Evolutionary conservation across 1,140 invertebrate species (phyloP), one percentile per base, ranked within the genome.

Genomic region (Drosophila pachea): DNA sequence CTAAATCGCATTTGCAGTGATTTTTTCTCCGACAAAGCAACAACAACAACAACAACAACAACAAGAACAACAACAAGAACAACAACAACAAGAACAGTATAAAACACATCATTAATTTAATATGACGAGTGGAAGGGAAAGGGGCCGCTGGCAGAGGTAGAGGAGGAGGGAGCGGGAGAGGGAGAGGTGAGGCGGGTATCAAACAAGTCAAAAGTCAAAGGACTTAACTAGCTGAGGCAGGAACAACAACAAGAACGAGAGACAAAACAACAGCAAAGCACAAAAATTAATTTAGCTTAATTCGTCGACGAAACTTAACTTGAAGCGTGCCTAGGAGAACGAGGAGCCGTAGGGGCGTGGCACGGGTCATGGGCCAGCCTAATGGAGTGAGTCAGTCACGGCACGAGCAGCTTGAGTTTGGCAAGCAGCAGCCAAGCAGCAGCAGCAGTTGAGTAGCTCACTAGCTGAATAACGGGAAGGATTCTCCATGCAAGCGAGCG

Each of bases 261-360:
- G 22, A 22, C 22, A 36, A 61, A 43, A 42, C 60, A 72, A 60
- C 55, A 58, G 78, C 78, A 71, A 73, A 74, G 82, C 84, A 72
- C 82, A 81, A 86, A 86, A 86, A 86, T 86, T 86, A 86, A 86
- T 86, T 86, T 86, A 86, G 81, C 81, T 86, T 86, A 86, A 86
- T 86, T 86, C 81, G 82, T 86, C 82, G 71, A 86, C 81, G 81
- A 86, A 86, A 86, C 74, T 86, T 86, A 71, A 66, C 59, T 63
- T 68, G 73, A 31, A 84, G 73, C 70, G 61, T 76, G 74, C 67
- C 61, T 40, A 60, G 76, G 68, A 66, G 22, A 22, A 22, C 22
- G 22, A 22, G 22, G 22, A 22, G 22, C 1, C 22, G 22, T 22
- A 22, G 22, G 22, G 72, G 73, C 47, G 71, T 56, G 70, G 56